Percentiles rank a stretch among this genome's conserved stretches.
Evolutionary conservation across 2,888 invertebrate species (phyloP).

Genomic region (Rotaria magnacalcarata): DNA sequence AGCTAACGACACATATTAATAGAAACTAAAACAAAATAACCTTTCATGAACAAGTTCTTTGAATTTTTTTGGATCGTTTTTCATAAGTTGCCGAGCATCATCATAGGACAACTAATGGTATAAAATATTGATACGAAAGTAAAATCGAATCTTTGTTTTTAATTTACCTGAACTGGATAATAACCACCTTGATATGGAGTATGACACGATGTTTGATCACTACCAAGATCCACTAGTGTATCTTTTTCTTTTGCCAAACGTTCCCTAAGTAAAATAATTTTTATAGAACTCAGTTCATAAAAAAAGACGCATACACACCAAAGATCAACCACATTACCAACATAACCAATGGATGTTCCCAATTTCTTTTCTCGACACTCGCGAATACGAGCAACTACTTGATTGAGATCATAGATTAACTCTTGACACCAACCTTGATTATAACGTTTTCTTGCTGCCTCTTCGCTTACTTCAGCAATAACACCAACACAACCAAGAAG

Average conservation of each 20-base stretch:
- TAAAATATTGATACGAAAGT: not conserved
- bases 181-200: slow-evolving; percentile 63
- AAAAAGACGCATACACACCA: slow-evolving; percentile 56
- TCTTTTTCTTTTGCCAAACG: slow-evolving; percentile 63
- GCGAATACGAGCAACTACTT: slow-evolving; percentile 58
- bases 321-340: slow-evolving; percentile 64
- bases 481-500: slow-evolving; percentile 66
- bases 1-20: not conserved
- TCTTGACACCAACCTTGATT: slow-evolving; percentile 66
- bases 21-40: slow-evolving; percentile 50
- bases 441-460: slow-evolving; percentile 63
- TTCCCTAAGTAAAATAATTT: slow-evolving; percentile 60
- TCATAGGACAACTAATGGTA: slow-evolving; percentile 59
- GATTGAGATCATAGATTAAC: slow-evolving; percentile 60
- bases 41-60: slow-evolving; percentile 63
- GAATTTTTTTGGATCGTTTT: slow-evolving; percentile 61
- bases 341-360: slow-evolving; percentile 64
- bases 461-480: slow-evolving; percentile 64
- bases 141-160: not conserved
- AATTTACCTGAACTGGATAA: slow-evolving; percentile 62
- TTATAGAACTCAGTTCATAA: not conserved
- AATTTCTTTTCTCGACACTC: slow-evolving; percentile 53
- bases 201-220: slow-evolving; percentile 64
- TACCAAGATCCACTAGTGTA: slow-evolving; percentile 64
- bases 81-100: slow-evolving; percentile 62